Evolutionary conservation across 1,140 invertebrate species (phyloP), one percentile per base, ranked within the genome.

Genomic region (Calosoma granatense): DNA sequence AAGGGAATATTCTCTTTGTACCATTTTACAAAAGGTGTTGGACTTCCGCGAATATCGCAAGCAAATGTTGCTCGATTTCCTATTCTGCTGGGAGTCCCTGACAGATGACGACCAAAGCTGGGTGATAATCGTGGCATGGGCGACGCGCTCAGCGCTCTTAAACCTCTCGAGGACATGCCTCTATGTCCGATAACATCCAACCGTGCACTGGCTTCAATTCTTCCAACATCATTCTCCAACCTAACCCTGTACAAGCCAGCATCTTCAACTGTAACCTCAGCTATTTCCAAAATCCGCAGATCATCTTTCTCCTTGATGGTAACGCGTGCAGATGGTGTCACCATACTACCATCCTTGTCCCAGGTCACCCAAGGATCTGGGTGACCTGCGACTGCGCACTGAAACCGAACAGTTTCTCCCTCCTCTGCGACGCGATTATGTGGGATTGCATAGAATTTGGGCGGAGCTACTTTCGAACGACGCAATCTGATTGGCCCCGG

Each of bases 361-460:
- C 90, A 92, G 2, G 79, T 80, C 0, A 83, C 78, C 84, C 84
- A 88, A 0, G 88, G 88, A 0, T 79, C 72, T 0, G 88, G 88
- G 62, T 88, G 77, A 1, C 89, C 89, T 4, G 80, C 79, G 0
- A 90, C 82, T 1, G 88, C 82, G 63, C 87, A 90, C 63, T 90
- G 85, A 70, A 93, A 90, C 4, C 83, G 67, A 1, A 88, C 81
- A 1, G 83, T 86, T 61, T 92, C 87, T 6, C 90, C 89, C 70
- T 90, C 86, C 66, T 91, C 86, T 0, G 82, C 88, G 3, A 92
- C 81, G 51, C 85, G 81, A 68, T 92, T 90, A 66, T 90, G 88
- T 1, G 91, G 91, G 56, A 91, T 85, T 19, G 90, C 87, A 69
- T 91, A 88, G 73, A 95, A 94, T 70, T 89, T 89, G 0, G 90